Conservation (phyloP, 2,113 vertebrate species). For the Axis porcinus region DNA sequence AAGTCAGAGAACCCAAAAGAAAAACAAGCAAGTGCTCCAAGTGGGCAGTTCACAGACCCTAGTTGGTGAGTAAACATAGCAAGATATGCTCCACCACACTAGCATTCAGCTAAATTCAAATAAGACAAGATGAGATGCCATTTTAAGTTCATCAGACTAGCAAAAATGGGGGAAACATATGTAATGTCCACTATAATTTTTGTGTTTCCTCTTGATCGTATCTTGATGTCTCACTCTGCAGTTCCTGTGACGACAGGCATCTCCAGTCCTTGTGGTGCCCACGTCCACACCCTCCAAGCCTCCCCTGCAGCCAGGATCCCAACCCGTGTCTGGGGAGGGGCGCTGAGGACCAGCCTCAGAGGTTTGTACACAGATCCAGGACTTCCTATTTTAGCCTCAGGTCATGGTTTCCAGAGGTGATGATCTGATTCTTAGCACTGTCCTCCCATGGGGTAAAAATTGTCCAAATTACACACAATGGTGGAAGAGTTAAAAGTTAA, state of each 20-base stretch:
- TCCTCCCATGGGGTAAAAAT: not conserved
- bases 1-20: not conserved
- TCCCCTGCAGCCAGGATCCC: not conserved
- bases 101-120: not conserved
- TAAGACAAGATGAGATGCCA: not conserved
- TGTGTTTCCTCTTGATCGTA: not conserved
- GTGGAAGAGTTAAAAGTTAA: not conserved
- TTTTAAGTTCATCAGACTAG: not conserved
- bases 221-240: not conserved
- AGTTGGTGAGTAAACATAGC: not conserved
- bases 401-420: not conserved
- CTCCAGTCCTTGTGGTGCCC: not conserved
- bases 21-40: not conserved
- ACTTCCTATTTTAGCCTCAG: not conserved
- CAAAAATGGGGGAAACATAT: not conserved
- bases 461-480: not conserved
- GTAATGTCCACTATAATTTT: not conserved
- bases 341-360: accelerated
- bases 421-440: too few species aligned
- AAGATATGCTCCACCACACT: not conserved
- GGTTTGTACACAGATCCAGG: not conserved
- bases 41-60: not conserved
- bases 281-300: not conserved
- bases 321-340: accelerated
- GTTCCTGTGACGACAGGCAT: not conserved